Evolutionary conservation across 2,797 vertebrate species (phyloP).

Genomic region (Sitta carolinensis): DNA sequence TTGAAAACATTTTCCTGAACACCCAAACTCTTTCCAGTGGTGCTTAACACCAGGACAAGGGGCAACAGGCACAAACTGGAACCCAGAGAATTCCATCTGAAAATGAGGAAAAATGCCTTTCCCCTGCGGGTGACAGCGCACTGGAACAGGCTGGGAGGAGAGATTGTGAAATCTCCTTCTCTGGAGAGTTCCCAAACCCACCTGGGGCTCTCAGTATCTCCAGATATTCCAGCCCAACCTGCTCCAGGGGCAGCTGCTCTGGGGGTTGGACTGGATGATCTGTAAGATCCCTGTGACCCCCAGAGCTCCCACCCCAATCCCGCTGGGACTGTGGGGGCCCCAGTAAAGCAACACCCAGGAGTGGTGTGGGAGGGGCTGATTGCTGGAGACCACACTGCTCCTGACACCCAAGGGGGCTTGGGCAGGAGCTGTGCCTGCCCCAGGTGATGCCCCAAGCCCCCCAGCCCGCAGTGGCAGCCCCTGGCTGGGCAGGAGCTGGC

Average conservation of each 20-base stretch:
- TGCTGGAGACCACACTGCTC: background rate
- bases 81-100: background rate
- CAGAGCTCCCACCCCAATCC: background rate
- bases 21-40: background rate
- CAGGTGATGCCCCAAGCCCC: background rate
- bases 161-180: background rate
- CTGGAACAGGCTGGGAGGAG: background rate
- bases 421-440: background rate
- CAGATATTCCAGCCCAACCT: background rate
- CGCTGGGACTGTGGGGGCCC: background rate
- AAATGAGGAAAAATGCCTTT: background rate
- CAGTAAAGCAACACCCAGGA: background rate
- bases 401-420: rapidly evolving
- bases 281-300: too few species aligned
- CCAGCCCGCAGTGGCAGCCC: background rate
- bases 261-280: background rate
- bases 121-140: background rate
- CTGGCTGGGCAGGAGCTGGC: too few species aligned
- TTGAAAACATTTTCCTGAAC: background rate
- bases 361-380: rapidly evolving
- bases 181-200: background rate
- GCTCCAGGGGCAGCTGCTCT: background rate
- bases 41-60: background rate
- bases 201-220: background rate
- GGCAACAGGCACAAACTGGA: background rate